These are phyloP conservation scores for Rhynchomys soricoides DNA, from an alignment of 2,113 vertebrate species.

Conservation along the genomic window DNA sequence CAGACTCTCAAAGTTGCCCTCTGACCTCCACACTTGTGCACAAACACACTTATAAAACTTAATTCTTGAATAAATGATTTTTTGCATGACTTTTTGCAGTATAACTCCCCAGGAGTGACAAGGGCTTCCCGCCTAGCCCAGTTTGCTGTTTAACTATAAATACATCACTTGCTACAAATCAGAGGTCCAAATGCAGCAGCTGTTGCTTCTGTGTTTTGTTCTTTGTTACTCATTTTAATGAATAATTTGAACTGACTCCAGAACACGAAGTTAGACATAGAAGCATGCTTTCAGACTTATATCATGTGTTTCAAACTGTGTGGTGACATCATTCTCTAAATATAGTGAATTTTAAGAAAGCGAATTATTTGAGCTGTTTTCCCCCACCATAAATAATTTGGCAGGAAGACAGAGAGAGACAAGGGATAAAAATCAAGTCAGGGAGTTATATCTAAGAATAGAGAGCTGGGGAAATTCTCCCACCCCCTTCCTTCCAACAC, in stretches of 20 bases:
- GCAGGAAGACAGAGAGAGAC: slow-evolving; percentile 44
- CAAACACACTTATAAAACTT: neutral
- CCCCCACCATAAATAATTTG: slow-evolving; percentile 55
- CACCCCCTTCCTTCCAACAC: neutral
- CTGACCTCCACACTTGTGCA: neutral
- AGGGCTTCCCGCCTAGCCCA: neutral
- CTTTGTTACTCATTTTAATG: slow-evolving; percentile 69
- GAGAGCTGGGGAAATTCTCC: neutral
- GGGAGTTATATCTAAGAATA: slow-evolving; percentile 1
- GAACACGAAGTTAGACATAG: slow-evolving; percentile 65
- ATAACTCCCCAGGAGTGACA: neutral
- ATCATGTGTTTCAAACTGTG: slow-evolving; percentile 72
- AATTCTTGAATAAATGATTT: neutral
- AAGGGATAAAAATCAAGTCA: slow-evolving; percentile 43
- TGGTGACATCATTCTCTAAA: slow-evolving; percentile 74
- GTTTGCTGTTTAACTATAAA: slow-evolving; percentile 52
- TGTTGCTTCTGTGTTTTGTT: slow-evolving; percentile 61
- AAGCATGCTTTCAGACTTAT: slow-evolving; percentile 66
- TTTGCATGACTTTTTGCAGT: neutral
- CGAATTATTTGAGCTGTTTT: slow-evolving; percentile 54
- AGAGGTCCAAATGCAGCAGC: slow-evolving; percentile 56
- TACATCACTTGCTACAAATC: slow-evolving; percentile 32
- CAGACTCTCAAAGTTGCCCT: neutral
- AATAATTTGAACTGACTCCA: slow-evolving; percentile 72
- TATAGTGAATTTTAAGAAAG: slow-evolving; percentile 69